Conservation (phyloP, 1,140 invertebrate genomes). For the Drosophila quadrilineata region DNA sequence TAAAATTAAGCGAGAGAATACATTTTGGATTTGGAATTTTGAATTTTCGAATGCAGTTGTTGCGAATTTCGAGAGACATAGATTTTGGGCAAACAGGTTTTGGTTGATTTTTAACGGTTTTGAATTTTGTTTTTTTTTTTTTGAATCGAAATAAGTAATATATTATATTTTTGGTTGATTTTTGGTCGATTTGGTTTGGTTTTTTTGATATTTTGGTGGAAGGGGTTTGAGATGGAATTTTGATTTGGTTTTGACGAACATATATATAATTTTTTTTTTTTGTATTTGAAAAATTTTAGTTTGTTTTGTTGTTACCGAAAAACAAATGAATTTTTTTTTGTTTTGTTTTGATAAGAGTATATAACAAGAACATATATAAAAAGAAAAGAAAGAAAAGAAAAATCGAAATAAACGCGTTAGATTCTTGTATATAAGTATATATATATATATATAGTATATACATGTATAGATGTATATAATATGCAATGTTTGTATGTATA, state of each 20-base stretch:
- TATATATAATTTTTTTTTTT: conserved; percentile 80
- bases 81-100: conserved; percentile 4
- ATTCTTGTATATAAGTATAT: conserved; percentile 77
- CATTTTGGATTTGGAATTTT: conserved; percentile 59
- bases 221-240: conserved; percentile 44
- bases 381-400: conserved; percentile 81
- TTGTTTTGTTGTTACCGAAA: conserved; percentile 70
- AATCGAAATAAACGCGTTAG: conserved; percentile 82
- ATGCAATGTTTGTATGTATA: conserved; percentile 39
- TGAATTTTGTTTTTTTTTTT: conserved; percentile 44
- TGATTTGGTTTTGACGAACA: conserved; percentile 77
- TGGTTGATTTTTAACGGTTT: conserved; percentile 40
- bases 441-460: conserved; percentile 49
- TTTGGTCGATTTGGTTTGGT: conserved; percentile 48
- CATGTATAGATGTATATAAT: conserved; percentile 17
- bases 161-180: conserved; percentile 52
- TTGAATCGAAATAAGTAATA: conserved; percentile 64
- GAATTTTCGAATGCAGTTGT: conserved; percentile 58
- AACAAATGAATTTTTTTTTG: conserved; percentile 68
- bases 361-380: conserved; percentile 80
- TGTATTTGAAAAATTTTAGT: conserved; percentile 24
- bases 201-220: conserved; percentile 46
- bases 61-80: conserved; percentile 48
- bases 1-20: conserved; percentile 45
- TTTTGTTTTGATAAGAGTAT: conserved; percentile 58